A percentile compares a stretch with the other conserved stretches of the same genome.
Evolutionary conservation across 2,113 vertebrate genomes (phyloP).

Genomic region (Periophthalmodon schlosseri): DNA sequence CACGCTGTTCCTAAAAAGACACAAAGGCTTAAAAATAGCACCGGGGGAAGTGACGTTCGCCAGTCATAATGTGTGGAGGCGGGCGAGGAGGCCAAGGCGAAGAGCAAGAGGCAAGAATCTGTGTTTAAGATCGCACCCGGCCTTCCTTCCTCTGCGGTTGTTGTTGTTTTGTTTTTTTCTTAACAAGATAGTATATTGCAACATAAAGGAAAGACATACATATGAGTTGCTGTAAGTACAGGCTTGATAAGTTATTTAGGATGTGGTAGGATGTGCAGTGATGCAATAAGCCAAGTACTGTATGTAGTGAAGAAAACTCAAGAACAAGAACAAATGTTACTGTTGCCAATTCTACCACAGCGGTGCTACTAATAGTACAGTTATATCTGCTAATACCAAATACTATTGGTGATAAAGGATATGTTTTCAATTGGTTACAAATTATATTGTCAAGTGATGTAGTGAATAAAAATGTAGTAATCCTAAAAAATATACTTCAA

Average conservation of each 20-base stretch:
- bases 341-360: neutral
- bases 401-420: neutral
- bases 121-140: slow-evolving; percentile 31
- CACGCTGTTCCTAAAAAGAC: slow-evolving; percentile 93
- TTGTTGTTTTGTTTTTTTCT: slow-evolving; percentile 10
- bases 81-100: slow-evolving; percentile 85
- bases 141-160: slow-evolving; percentile 68
- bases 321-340: neutral
- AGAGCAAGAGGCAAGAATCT: slow-evolving; percentile 69
- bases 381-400: neutral
- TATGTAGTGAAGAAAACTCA: neutral
- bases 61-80: slow-evolving; percentile 85
- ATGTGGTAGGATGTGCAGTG: neutral
- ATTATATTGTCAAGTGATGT: neutral
- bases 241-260: neutral
- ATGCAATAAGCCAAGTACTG: neutral
- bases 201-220: neutral
- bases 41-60: slow-evolving; percentile 83
- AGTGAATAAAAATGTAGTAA: neutral
- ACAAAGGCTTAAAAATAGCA: slow-evolving; percentile 92
- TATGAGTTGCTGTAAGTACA: neutral
- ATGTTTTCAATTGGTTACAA: neutral
- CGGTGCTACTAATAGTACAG: no score
- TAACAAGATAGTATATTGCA: neutral
- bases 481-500: neutral